phyloP scores from a whole-genome alignment of 2,113 vertebrate species.

The Brachionichthys hirsutus region DNA sequence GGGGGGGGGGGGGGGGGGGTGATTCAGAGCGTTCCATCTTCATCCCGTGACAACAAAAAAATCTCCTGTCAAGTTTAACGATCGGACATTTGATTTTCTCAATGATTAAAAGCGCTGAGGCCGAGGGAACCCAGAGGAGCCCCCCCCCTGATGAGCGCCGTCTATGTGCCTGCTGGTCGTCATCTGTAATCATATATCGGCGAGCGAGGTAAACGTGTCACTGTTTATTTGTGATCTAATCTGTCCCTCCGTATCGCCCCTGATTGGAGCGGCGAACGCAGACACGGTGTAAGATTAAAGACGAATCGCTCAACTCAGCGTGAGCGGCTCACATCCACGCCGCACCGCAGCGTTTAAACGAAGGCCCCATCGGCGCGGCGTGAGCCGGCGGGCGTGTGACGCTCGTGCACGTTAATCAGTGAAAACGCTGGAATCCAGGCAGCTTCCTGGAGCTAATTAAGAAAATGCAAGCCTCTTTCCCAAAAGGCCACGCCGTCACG shows the following conservation, averaged over 20 bases:
- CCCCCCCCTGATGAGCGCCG: constrained; percentile 43
- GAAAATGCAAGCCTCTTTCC: constrained; percentile 28
- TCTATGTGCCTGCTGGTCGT: constrained; percentile 48
- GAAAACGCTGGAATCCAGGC: constrained; percentile 25
- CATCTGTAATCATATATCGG: constrained; percentile 65
- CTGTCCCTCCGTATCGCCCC: constrained; percentile 55
- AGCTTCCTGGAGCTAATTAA: constrained; percentile 29
- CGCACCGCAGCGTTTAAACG: constrained; percentile 27
- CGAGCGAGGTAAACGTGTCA: constrained; percentile 49
- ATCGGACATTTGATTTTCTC: constrained; percentile 57
- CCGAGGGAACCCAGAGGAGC: constrained; percentile 26
- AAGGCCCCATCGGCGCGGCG: constrained; percentile 38
- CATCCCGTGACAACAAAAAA: constrained; percentile 54
- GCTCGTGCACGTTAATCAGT: constrained; percentile 38
- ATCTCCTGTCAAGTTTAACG: constrained; percentile 58
- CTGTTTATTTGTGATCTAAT: constrained; percentile 67
- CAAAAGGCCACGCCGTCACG: constrained; percentile 15
- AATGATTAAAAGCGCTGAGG: constrained; percentile 60
- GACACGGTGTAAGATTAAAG: constrained; percentile 59
- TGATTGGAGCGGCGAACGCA: constrained; percentile 56
- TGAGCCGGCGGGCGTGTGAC: constrained; percentile 17
- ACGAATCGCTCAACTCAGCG: constrained; percentile 58
- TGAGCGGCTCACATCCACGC: constrained; percentile 40
- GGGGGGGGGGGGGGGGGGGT: too few species aligned
- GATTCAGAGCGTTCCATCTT: constrained; percentile 48